Evolutionary conservation across 2,888 invertebrate species (phyloP).

Genomic region (Trissolcus brochymenae): DNA sequence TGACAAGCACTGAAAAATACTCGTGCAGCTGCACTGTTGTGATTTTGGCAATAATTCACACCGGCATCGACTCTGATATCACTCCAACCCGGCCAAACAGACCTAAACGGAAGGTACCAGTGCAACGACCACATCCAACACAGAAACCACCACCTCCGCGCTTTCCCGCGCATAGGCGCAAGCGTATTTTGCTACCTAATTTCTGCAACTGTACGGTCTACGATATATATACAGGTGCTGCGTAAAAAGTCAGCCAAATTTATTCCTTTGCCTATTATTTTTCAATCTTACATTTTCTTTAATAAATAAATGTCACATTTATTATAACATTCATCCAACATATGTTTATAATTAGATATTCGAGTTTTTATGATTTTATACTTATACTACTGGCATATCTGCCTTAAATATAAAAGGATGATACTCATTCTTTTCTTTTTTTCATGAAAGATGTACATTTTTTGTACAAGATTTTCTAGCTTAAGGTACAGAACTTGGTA

Average conservation of each 20-base stretch:
- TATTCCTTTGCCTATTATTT: too few species aligned
- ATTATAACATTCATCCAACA: too few species aligned
- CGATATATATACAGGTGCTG: slow-evolving; percentile 25
- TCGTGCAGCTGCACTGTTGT: slow-evolving; percentile 8
- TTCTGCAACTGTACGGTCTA: slow-evolving; percentile 32
- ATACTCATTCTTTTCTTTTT: too few species aligned
- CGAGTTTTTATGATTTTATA: too few species aligned
- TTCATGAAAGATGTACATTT: too few species aligned
- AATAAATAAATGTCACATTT: too few species aligned
- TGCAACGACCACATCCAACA: slow-evolving; percentile 56
- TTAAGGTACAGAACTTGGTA: too few species aligned
- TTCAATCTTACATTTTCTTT: too few species aligned
- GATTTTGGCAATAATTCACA: slow-evolving; percentile 25
- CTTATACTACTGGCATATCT: too few species aligned
- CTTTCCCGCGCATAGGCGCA: slow-evolving; percentile 42
- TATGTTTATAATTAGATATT: too few species aligned
- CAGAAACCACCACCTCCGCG: slow-evolving; percentile 50
- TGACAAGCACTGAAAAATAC: slow-evolving; percentile 25
- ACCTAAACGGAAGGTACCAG: slow-evolving; percentile 52
- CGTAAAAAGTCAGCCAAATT: slow-evolving; percentile 13
- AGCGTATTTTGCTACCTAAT: slow-evolving; percentile 49
- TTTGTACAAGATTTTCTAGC: too few species aligned
- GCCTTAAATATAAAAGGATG: too few species aligned
- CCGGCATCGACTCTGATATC: slow-evolving; percentile 34
- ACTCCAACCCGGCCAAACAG: slow-evolving; percentile 51